Evolutionary conservation across 2,888 invertebrate genomes (phyloP).

Genomic region (Melieria omissa): DNA sequence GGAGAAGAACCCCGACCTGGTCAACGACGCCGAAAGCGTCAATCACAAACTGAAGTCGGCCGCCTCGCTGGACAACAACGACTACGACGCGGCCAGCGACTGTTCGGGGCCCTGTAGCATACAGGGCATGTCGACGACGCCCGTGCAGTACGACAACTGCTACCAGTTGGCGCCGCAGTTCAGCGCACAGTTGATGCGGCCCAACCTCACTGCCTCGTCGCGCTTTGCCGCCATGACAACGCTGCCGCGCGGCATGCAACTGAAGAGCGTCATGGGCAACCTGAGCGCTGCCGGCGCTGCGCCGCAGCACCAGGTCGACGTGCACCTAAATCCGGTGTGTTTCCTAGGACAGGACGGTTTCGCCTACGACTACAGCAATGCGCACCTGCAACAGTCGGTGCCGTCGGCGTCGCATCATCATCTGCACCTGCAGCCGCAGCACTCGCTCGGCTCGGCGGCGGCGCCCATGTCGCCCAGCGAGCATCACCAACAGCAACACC

Average conservation of each 20-base stretch:
- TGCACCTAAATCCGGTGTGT: conserved; percentile 80
- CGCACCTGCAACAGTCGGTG: conserved; percentile 59
- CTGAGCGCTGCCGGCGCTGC: conserved; percentile 38
- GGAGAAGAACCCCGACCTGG: conserved; percentile 83
- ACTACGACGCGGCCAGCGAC: conserved; percentile 62
- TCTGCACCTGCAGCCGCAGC: conserved; percentile 51
- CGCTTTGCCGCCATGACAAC: conserved; percentile 69
- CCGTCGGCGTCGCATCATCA: conserved; percentile 46
- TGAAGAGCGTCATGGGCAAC: conserved; percentile 61
- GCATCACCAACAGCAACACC: conserved; percentile 45
- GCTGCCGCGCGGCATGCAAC: conserved; percentile 68
- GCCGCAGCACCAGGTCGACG: conserved; percentile 75
- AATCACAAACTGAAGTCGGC: conserved; percentile 68
- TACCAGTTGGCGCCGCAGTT: conserved; percentile 69
- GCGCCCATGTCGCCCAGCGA: conserved; percentile 44
- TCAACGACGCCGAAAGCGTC: conserved; percentile 78
- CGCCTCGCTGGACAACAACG: conserved; percentile 62
- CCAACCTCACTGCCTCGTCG: conserved; percentile 46
- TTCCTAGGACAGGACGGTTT: conserved; percentile 84
- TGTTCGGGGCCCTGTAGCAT: conserved; percentile 59
- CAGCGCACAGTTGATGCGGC: conserved; percentile 63
- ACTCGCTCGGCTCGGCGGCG: conserved; percentile 40
- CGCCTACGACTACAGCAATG: conserved; percentile 68
- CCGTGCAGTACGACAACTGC: conserved; percentile 61
- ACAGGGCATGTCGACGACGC: conserved; percentile 41